Conservation (phyloP, 2,888 invertebrate species). For the Lithophane semibrunnea region DNA sequence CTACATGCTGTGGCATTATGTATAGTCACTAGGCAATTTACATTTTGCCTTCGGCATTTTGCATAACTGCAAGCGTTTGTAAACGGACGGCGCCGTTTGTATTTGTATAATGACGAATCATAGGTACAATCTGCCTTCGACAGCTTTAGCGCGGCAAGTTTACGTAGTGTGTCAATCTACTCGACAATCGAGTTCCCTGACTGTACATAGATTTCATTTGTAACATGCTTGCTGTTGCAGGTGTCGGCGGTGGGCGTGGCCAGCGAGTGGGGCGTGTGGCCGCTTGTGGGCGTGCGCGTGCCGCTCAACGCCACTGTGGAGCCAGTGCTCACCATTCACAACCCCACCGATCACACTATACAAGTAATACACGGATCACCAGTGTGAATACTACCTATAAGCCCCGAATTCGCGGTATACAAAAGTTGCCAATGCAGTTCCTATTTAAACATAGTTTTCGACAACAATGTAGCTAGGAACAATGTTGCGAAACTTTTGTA, state of each 20-base stretch:
- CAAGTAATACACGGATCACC: conserved; percentile 91
- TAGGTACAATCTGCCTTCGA: no score
- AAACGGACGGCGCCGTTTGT: no score
- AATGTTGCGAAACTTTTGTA: background rate
- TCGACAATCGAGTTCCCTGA: background rate
- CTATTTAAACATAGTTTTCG: background rate
- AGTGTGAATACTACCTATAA: background rate
- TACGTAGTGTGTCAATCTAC: background rate
- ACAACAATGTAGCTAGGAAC: background rate
- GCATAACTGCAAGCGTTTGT: no score
- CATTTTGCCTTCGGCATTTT: no score
- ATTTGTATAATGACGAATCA: no score
- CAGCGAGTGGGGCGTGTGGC: conserved; percentile 97
- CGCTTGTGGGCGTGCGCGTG: conserved; percentile 96
- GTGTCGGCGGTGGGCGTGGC: conserved; percentile 96
- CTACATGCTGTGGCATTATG: no score
- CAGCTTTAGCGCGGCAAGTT: background rate
- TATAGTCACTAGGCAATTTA: no score
- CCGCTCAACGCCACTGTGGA: conserved; percentile 97
- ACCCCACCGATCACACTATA: conserved; percentile 96
- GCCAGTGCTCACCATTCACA: conserved; percentile 97
- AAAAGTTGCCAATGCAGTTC: background rate
- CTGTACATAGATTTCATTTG: background rate
- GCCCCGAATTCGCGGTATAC: background rate
- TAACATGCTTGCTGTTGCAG: conserved; percentile 77